Evolutionary conservation across 2,113 vertebrate species (phyloP).

Genomic region (Cricetomys ansorgei): DNA sequence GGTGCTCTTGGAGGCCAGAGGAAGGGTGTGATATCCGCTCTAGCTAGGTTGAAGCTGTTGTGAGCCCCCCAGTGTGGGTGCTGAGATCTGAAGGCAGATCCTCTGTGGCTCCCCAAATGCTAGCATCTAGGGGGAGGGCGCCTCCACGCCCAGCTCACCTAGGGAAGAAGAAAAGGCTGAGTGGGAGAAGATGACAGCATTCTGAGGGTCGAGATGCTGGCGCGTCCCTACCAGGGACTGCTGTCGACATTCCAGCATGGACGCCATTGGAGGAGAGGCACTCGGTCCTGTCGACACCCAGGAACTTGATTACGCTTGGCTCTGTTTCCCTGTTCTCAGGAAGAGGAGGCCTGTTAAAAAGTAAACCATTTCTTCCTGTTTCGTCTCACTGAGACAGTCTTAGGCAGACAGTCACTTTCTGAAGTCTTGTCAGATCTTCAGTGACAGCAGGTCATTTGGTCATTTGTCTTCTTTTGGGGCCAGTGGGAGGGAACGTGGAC

Average conservation of each 20-base stretch:
- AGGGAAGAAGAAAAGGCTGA: background rate
- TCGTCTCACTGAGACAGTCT: background rate
- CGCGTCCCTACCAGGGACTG: rapidly evolving
- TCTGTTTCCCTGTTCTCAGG: background rate
- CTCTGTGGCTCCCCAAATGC: background rate
- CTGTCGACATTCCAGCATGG: background rate
- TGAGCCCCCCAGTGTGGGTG: background rate
- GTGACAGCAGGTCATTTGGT: background rate
- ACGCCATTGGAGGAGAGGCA: background rate
- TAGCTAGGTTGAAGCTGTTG: background rate
- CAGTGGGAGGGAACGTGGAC: background rate
- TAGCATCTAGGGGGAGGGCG: background rate
- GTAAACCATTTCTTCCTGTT: background rate
- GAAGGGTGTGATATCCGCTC: background rate
- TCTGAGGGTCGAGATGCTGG: background rate
- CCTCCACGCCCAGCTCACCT: background rate
- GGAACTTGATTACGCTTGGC: background rate
- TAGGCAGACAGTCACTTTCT: background rate
- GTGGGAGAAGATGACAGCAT: background rate
- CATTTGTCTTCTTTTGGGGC: conserved; percentile 5
- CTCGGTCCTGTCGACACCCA: background rate
- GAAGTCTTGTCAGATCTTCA: background rate
- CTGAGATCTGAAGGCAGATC: background rate
- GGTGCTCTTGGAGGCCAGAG: background rate
- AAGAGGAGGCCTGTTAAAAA: conserved; percentile 8